These are phyloP conservation scores for Hyperoplus immaculatus DNA, from an alignment of 2,797 vertebrate genomes.

Conservation along the genomic window DNA sequence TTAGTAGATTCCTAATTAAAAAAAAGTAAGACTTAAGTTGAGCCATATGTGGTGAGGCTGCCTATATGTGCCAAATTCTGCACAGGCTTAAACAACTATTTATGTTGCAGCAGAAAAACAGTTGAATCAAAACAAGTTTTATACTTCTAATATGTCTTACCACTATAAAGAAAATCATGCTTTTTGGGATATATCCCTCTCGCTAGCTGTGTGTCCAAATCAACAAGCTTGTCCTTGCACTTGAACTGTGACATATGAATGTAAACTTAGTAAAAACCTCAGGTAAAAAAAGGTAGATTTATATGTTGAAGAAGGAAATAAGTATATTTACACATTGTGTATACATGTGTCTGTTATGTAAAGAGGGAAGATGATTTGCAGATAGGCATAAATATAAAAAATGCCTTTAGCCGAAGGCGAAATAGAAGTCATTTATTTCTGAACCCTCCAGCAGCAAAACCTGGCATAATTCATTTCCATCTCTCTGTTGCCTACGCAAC, in stretches of 20 bases:
- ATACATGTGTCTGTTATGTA: conserved; percentile 28
- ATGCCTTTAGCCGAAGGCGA: conserved; percentile 78
- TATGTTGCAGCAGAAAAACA: conserved; percentile 21
- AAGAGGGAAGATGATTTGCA: conserved; percentile 60
- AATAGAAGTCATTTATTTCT: conserved; percentile 87
- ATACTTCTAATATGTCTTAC: not conserved
- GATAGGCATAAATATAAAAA: conserved; percentile 54
- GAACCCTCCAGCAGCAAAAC: conserved; percentile 86
- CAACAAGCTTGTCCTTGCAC: conserved; percentile 1
- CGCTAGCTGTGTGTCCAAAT: not conserved
- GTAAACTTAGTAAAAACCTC: conserved; percentile 29
- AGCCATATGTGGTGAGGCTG: conserved; percentile 50
- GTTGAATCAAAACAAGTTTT: conserved; percentile 1
- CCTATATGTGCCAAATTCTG: conserved; percentile 28
- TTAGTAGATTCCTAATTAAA: conserved; percentile 57
- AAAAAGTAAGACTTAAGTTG: conserved; percentile 55
- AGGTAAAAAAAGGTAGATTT: conserved; percentile 3
- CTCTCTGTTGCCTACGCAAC: conserved; percentile 87
- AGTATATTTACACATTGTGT: conserved; percentile 19
- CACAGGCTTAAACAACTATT: conserved; percentile 47
- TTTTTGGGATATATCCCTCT: not conserved
- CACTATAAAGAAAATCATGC: not conserved
- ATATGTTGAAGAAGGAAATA: conserved; percentile 7
- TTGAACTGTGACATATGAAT: conserved; percentile 22
- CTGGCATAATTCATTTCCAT: conserved; percentile 90